Conservation (phyloP, 92 coral and sea anemone species). For the Virgularia gustaviana region DNA sequence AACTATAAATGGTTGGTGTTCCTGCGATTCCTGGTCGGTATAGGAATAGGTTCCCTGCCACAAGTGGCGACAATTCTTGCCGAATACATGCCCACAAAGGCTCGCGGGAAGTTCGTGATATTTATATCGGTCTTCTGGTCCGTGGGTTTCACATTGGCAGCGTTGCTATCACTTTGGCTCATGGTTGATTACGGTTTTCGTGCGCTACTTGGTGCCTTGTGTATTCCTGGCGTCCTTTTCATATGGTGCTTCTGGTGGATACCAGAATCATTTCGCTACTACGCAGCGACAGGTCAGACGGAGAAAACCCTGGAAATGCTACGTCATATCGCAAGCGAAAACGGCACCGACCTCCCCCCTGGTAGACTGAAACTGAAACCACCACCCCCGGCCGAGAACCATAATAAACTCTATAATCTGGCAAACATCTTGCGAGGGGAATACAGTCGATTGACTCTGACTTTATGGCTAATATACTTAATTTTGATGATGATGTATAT, state of each 20-base stretch:
- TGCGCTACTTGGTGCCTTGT: constrained; percentile 33
- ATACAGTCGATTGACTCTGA: constrained; percentile 60
- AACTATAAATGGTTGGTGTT: constrained; percentile 51
- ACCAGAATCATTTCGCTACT: constrained; percentile 77
- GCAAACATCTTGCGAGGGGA: constrained; percentile 65
- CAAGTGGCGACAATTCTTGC: constrained; percentile 35
- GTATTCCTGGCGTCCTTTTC: constrained; percentile 17
- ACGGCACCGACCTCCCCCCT: constrained; percentile 61
- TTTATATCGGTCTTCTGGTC: constrained; percentile 45
- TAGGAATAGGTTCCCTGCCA: constrained; percentile 58
- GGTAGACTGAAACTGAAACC: constrained; percentile 69
- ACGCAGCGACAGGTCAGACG: constrained; percentile 63
- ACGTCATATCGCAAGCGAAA: constrained; percentile 51
- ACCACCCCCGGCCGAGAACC: constrained; percentile 55
- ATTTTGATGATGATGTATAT: constrained; percentile 54
- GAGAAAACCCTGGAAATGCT: constrained; percentile 62
- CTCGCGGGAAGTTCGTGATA: constrained; percentile 32
- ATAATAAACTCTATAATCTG: constrained; percentile 64
- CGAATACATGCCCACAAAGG: constrained; percentile 27
- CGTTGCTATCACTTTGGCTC: constrained; percentile 22
- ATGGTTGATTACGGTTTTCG: constrained; percentile 33
- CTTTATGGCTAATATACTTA: constrained; percentile 87
- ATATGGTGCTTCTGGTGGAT: constrained; percentile 52
- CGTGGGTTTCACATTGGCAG: constrained; percentile 32
- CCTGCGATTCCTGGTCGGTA: constrained; percentile 55